phyloP scores from a whole-genome alignment of 2,113 vertebrate species.

The Phaetusa simplex region DNA sequence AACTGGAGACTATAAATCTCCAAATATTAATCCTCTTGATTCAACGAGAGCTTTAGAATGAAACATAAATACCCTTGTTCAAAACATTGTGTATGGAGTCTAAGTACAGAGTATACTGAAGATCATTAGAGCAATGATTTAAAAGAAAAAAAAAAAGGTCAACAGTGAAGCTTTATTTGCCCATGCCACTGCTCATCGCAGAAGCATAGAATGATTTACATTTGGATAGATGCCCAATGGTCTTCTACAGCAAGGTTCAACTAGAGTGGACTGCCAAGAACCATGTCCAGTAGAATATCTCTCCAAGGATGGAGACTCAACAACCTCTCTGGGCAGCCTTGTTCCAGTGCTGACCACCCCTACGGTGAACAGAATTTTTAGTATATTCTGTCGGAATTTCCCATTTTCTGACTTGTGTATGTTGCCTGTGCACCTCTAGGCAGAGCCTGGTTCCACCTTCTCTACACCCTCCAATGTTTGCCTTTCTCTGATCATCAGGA shows the following conservation, averaged over 20 bases:
- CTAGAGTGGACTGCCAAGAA: not conserved
- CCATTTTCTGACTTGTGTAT: not conserved
- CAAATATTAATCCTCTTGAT: constrained; percentile 31
- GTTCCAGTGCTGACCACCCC: not conserved
- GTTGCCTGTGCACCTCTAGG: not conserved
- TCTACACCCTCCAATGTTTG: not conserved
- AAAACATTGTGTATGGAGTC: not conserved
- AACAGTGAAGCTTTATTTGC: not conserved
- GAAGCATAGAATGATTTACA: not conserved
- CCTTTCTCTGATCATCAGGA: not conserved
- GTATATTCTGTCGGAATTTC: not conserved
- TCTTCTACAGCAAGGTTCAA: not conserved
- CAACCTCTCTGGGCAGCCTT: not conserved
- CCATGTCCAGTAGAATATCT: too few relatives aligned
- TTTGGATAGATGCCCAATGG: not conserved
- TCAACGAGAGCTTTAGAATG: not conserved
- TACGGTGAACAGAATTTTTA: not conserved
- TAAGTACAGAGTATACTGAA: not conserved
- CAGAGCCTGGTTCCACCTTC: not conserved
- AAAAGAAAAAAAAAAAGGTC: not conserved
- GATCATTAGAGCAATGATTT: not conserved
- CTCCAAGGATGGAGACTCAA: not conserved
- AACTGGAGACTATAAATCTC: not conserved
- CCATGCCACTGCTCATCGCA: not conserved
- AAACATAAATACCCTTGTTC: not conserved